These are phyloP conservation scores for Spicauda simplicius DNA, from an alignment of 2,888 invertebrate species.

Conservation along the genomic window DNA sequence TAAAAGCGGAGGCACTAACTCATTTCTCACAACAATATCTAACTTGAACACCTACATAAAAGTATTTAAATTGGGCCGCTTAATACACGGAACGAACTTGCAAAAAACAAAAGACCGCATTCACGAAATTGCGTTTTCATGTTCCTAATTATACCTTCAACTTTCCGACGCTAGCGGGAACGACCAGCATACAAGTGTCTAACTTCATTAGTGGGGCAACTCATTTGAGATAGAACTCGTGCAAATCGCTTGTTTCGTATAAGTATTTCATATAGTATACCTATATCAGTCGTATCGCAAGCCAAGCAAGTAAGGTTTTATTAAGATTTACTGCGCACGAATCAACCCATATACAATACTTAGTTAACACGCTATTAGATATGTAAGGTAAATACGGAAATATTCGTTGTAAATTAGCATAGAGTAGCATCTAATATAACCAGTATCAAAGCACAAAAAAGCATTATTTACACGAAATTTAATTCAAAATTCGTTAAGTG, in stretches of 20 bases:
- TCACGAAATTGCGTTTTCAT: too few species aligned
- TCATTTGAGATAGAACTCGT: conserved; percentile 12
- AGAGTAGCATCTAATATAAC: too few species aligned
- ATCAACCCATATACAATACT: too few species aligned
- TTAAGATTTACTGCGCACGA: too few species aligned
- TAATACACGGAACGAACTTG: conserved; percentile 9
- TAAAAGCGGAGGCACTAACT: background rate
- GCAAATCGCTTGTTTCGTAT: conserved; percentile 5
- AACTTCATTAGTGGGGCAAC: conserved; percentile 34
- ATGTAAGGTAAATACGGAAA: too few species aligned
- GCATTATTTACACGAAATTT: too few species aligned
- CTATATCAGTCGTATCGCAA: background rate
- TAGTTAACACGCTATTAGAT: too few species aligned
- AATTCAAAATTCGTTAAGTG: too few species aligned
- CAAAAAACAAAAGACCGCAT: background rate
- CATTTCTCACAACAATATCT: background rate
- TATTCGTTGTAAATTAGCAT: too few species aligned
- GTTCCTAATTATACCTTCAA: too few species aligned
- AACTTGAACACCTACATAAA: background rate
- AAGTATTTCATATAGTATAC: background rate
- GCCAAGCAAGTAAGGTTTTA: too few species aligned
- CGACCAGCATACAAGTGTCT: conserved; percentile 30
- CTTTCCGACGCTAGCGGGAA: conserved; percentile 50
- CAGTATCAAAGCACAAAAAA: too few species aligned
- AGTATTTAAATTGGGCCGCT: conserved; percentile 1